Conservation (phyloP, 2,113 vertebrate species). For the Melanostigma gelatinosum region DNA sequence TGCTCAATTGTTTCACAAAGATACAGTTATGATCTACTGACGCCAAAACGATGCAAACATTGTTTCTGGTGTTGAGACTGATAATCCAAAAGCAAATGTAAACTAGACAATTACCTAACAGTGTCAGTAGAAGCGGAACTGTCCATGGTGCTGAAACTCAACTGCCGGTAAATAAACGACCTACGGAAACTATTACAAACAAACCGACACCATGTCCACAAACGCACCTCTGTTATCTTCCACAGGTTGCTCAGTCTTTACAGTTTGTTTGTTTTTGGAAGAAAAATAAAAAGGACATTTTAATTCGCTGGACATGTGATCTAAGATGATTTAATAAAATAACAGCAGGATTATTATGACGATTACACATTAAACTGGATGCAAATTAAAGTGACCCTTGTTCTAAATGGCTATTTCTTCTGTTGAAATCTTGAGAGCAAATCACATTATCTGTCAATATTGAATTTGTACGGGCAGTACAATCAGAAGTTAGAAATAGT, state of each 20-base stretch:
- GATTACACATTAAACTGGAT: not conserved
- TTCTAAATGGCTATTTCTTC: not conserved
- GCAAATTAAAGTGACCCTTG: not conserved
- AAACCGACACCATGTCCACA: conserved; percentile 1
- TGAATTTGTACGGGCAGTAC: not conserved
- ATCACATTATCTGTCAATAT: not conserved
- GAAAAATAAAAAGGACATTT: not conserved
- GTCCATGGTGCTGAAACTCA: conserved; percentile 57
- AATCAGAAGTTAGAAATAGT: not conserved
- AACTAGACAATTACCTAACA: not conserved
- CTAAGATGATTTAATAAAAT: not conserved
- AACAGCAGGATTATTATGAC: not conserved
- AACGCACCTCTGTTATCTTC: not conserved
- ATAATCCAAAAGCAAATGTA: not conserved
- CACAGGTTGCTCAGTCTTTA: not conserved
- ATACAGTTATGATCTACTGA: not conserved
- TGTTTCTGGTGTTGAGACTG: too few species aligned
- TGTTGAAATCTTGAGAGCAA: not conserved
- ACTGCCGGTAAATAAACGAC: not conserved
- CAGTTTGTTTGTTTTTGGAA: not conserved
- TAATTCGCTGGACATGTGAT: not conserved
- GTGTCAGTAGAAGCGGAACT: not conserved
- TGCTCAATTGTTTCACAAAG: not conserved
- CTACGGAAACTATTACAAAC: not conserved
- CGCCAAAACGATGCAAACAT: not conserved